Base-by-base conservation (phyloP, 2,113 vertebrate species). In the Blennius ocellaris region DNA sequence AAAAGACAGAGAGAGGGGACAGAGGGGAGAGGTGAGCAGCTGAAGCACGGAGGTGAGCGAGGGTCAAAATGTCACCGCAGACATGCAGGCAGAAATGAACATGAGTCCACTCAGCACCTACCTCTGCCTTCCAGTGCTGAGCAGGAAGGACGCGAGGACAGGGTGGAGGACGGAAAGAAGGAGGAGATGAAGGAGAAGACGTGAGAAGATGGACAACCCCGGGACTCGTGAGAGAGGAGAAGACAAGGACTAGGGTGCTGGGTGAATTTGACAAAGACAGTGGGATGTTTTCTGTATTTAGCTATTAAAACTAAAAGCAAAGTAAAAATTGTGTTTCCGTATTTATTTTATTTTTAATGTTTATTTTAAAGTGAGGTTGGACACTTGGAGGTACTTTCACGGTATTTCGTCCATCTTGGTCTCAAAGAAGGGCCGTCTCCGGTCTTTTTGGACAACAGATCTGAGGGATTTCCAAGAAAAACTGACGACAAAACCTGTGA, bases 81-180 rank as follows among this genome's bases (percentile, higher is more conserved):
- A 72, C 84, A 87, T 78, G 84, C 91, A 87, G 88, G 78, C 70
- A 74, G 64, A 36, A 5, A 59, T 0, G 11, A 80, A 41, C 30
- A 71, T 9, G 58, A 12, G 73, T 73, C 75, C 82, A 84, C 60
- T 69, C 81, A 73, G 82, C 85, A 92, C 92, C 90, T 93, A 97
- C 96, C 96, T 96, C 94, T 9, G 91, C 90, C 92, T 94, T 95
- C 96, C 97, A 97, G 91, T 97, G 96, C 96, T 98, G 92, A 67
- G 49, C 86, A 89, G 83, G 61, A 60, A 80, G 58, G 82, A 82
- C 56, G 82, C 47, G 65, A 82, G 77, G 73, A 83, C 15, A 80
- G 69, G 74, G 63, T 81, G 83, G 61, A 77, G 80, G 70, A 80
- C 69, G 74, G 79, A 65, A 75, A 87, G 82, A 87, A 87, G 82